Base-by-base conservation (phyloP, 2,888 invertebrate species). In the Perizoma flavofasciatum region DNA sequence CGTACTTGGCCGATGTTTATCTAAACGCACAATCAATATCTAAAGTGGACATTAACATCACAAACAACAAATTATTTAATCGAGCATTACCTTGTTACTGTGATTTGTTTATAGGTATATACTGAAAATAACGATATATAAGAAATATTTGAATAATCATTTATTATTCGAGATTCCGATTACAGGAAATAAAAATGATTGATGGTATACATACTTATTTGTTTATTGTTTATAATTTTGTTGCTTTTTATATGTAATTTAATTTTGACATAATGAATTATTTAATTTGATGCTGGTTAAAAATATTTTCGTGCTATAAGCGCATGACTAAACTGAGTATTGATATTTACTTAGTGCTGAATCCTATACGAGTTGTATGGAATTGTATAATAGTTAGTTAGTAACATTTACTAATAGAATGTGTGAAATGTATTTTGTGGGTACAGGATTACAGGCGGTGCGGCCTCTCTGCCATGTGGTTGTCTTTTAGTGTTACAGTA, bases 221-320 rank as follows among this genome's bases (percentile, higher is more conserved):
- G 72, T 72, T 77, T 78, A 72, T 68, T 74, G 78, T 77, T 73
- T 70, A 73, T 71, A 72, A 72, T 73, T 75, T 72, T 78, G 74
- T 81, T 77, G 81, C 75, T 53, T 55, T 47, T 59, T 44, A 74
- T 75, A 81, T 78, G 73, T 81, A 82, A 71, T 75, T 77, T 81
- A 82, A 71, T 75, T 77, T 75, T 77, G 68, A 58, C 58, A 60
- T 61, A 34, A 45, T 9, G 56, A 69, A 64, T 56, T 66, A 65
- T 72, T 71, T 75, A 68, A 61, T 62, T 70, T 70, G 71, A 75
- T 68, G 72, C 37, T 49, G 53, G 61, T 86, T 86, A 75, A 79
- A 80, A 79, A 79, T 78, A 82, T 78, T 81, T 60, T 84, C 81
- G 89, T 88, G 90, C 90, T 90, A 74, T 84, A 82, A 90, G 91